Percentiles rank a stretch among this genome's conserved stretches.
Conservation (phyloP, 2,113 vertebrate genomes). For the Pteronura brasiliensis region DNA sequence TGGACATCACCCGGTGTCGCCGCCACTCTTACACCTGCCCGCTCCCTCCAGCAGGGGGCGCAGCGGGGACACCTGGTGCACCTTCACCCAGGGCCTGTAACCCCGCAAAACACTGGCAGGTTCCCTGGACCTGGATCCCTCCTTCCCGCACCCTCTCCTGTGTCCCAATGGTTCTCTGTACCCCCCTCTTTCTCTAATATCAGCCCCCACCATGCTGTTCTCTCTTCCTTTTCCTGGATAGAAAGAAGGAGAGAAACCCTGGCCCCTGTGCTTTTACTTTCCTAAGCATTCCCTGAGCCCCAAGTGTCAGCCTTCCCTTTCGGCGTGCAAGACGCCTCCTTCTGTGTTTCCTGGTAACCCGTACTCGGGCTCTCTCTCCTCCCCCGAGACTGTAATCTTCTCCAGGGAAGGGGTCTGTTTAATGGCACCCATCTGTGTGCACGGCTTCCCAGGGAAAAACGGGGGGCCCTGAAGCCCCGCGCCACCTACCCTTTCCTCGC, state of each 20-base stretch:
- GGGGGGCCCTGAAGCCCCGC: accelerated
- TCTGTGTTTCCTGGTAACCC: background rate
- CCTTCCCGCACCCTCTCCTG: accelerated
- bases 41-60: background rate
- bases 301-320: background rate
- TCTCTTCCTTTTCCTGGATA: background rate
- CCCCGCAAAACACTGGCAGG: background rate
- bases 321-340: background rate
- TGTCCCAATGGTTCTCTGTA: accelerated
- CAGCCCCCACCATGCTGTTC: background rate
- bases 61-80: accelerated
- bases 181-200: background rate
- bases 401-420: background rate
- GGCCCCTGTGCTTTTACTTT: background rate
- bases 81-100: accelerated
- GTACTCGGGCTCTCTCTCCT: background rate
- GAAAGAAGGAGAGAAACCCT: background rate
- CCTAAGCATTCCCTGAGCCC: background rate
- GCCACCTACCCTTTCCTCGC: slow-evolving; percentile 89
- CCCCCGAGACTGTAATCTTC: background rate
- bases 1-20: accelerated
- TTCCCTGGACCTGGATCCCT: background rate
- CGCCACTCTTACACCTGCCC: background rate
- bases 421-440: background rate
- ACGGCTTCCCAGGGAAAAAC: background rate